A percentile compares a stretch with the other conserved stretches of the same genome.
Conservation (phyloP, 1,140 invertebrate genomes). For the Akabosia matsudoensis region DNA sequence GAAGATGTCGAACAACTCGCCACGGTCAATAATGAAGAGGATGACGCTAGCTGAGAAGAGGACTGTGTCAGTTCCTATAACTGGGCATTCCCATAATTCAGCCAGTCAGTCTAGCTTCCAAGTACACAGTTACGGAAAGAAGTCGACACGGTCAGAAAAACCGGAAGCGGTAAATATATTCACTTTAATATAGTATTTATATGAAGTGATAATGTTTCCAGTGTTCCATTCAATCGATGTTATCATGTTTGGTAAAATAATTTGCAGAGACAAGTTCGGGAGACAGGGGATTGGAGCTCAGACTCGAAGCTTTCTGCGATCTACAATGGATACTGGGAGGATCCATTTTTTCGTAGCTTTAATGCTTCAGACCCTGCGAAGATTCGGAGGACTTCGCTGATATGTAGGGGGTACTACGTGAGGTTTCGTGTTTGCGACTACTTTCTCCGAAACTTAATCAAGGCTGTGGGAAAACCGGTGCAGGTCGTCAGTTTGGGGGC, state of each 20-base stretch:
- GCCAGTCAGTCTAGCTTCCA: no score
- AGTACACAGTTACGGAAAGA: no score
- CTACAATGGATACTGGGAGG: conserved; percentile 43
- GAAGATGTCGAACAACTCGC: no score
- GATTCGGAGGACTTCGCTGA: conserved; percentile 40
- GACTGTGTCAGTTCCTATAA: background rate
- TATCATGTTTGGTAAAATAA: background rate
- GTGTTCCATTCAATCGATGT: background rate
- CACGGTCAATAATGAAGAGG: background rate
- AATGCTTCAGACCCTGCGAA: conserved; percentile 30
- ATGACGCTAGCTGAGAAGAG: background rate
- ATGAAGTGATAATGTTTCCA: background rate
- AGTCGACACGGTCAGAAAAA: no score
- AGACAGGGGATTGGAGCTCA: conserved; percentile 44
- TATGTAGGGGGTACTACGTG: conserved; percentile 45
- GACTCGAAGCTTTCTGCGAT: conserved; percentile 41
- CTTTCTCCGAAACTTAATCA: conserved; percentile 38
- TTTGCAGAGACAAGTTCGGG: conserved; percentile 38
- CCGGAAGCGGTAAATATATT: background rate
- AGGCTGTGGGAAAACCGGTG: conserved; percentile 22
- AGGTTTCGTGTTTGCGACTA: conserved; percentile 44
- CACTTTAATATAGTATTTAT: background rate
- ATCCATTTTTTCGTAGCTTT: conserved; percentile 43
- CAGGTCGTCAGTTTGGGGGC: conserved; percentile 36
- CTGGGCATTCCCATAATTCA: background rate